Evolutionary conservation across 2,888 invertebrate species (phyloP).

Genomic region (Ferrisia virgata): DNA sequence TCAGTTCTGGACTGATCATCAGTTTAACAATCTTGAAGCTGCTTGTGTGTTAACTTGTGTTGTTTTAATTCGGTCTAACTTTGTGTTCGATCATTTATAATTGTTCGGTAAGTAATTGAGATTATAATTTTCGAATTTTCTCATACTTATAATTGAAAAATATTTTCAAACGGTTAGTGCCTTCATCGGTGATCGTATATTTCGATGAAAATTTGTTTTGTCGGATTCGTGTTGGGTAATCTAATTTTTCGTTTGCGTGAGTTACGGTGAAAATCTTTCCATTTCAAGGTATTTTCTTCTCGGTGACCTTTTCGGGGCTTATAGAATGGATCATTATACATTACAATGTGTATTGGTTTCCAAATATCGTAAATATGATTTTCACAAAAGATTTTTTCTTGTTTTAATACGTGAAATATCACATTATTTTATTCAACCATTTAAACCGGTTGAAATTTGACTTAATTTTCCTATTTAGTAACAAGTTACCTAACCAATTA

Average conservation of each 20-base stretch:
- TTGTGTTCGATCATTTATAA: not conserved
- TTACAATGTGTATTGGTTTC: not conserved
- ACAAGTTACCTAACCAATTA: not conserved
- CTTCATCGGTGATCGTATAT: not conserved
- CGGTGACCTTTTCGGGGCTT: not conserved
- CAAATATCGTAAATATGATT: not conserved
- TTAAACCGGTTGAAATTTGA: not conserved
- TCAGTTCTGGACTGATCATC: conserved; percentile 37
- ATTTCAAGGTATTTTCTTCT: not conserved
- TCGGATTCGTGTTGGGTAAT: not conserved
- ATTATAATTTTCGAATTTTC: not conserved
- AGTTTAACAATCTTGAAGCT: not conserved
- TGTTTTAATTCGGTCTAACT: not conserved
- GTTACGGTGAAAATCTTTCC: not conserved
- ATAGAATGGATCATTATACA: not conserved
- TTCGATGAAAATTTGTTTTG: not conserved
- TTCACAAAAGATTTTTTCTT: not conserved
- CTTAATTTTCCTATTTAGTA: not conserved
- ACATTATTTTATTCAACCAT: not conserved
- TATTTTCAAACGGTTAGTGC: not conserved
- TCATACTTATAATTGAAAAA: not conserved
- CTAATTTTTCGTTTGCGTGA: not conserved
- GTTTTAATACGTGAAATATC: not conserved
- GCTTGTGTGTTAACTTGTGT: conserved; percentile 1
- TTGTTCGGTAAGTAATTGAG: conserved; percentile 10